Evolutionary conservation across 2,113 vertebrate species (phyloP), one percentile per base, ranked within the genome.

Genomic region (Scomber colias): DNA sequence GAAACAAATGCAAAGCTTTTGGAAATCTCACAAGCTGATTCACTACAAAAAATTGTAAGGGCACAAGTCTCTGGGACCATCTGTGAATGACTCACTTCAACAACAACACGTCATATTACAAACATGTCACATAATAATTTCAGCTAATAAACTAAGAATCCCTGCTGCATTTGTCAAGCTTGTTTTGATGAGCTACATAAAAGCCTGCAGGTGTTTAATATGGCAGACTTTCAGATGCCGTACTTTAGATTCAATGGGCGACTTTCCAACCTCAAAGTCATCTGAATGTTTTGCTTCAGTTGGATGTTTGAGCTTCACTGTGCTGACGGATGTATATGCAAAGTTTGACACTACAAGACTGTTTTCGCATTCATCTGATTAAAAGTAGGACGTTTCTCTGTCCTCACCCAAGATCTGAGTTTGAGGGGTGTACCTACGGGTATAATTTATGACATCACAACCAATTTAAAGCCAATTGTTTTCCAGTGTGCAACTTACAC

Each of bases 31-130:
- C 50, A 3, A 50, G 44, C 78, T 48, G 79, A 84, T 60, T 71
- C 57, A 27, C 57, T 10, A 24, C 64, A 59, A 51, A 56, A 68
- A 31, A 75, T 12, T 64, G 62, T 54, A 63, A 81, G 48, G 67
- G n/a, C 76, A 71, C 21, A 81, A 63, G 75, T 59, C 78, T 85
- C 73, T 21, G 51, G 7, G 82, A 69, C 88, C 84, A 87, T 88
- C 90, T 92, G 88, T 53, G 75, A 59, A 27, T 87, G 84, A 87
- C 50, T 84, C 77, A 89, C 48, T 69, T 10, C 45, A 56, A 73
- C 79, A 78, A 56, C 16, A 72, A 68, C 19, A n/a, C 63, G 72
- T 45, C 67, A 9, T 3, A 35, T 65, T 35, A 49, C 61, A 66
- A 61, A 88, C 49, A 53, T 70, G 68, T 75, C 82, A 31, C 79